Evolutionary conservation across 2,888 invertebrate genomes (phyloP).

Genomic region (Perithous albicinctus): DNA sequence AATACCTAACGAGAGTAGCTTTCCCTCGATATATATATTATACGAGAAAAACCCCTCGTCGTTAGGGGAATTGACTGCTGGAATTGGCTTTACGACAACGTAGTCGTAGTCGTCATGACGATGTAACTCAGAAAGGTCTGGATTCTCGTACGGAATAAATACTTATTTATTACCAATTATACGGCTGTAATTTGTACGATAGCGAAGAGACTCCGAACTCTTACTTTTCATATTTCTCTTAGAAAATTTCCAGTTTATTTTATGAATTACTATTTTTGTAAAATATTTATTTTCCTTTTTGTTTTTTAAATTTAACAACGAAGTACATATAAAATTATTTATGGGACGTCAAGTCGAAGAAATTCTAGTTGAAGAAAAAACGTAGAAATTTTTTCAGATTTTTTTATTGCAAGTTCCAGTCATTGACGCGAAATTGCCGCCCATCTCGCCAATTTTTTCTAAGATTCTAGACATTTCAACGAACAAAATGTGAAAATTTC

Average conservation of each 20-base stretch:
- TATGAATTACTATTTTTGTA: neutral
- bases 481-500: too few species aligned
- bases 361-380: too few species aligned
- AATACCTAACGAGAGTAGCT: neutral
- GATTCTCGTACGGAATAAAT: neutral
- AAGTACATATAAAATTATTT: too few species aligned
- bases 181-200: neutral
- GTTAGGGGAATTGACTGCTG: slow-evolving; percentile 14
- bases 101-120: neutral
- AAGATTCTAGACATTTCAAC: too few species aligned
- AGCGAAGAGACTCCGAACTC: neutral
- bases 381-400: too few species aligned
- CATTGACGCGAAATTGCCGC: too few species aligned
- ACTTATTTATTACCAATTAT: neutral
- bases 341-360: too few species aligned
- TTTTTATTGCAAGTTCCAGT: too few species aligned
- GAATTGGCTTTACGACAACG: slow-evolving; percentile 12
- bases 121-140: too few species aligned
- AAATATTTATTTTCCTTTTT: neutral
- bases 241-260: neutral
- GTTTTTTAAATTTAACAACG: too few species aligned
- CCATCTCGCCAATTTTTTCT: too few species aligned
- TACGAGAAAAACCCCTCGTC: slow-evolving; percentile 4
- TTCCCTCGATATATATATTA: neutral
- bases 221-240: too few species aligned